Evolutionary conservation across 2,797 vertebrate genomes (phyloP).

Genomic region (Columba guinea): DNA sequence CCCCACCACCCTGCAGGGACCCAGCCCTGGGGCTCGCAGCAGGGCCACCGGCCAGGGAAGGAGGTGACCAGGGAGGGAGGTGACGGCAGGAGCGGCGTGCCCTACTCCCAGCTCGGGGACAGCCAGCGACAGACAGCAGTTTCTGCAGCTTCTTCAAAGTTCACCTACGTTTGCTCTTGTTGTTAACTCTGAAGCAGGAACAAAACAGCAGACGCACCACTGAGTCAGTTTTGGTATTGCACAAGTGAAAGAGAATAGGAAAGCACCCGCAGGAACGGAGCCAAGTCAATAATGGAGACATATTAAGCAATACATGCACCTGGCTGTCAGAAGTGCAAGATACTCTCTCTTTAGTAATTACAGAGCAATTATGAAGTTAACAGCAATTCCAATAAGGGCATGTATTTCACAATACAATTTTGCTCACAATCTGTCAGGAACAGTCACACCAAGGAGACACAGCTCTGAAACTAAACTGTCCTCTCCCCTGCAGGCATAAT

Average conservation of each 20-base stretch:
- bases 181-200: not conserved
- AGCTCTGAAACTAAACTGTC: constrained; percentile 45
- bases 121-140: not conserved
- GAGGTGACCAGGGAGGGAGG: not conserved
- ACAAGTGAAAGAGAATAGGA: constrained; percentile 58
- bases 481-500: constrained; percentile 43
- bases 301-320: constrained; percentile 68
- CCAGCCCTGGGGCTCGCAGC: not conserved
- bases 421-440: constrained; percentile 38
- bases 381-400: constrained; percentile 54
- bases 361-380: constrained; percentile 67
- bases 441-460: constrained; percentile 36
- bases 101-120: not conserved
- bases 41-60: not conserved
- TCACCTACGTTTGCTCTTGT: constrained; percentile 29
- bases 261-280: constrained; percentile 45
- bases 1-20: not conserved
- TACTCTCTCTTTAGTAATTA: constrained; percentile 69
- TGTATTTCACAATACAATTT: constrained; percentile 57
- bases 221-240: constrained; percentile 64
- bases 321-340: constrained; percentile 62
- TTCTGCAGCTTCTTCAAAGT: not conserved
- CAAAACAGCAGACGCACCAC: not conserved
- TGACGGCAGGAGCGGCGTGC: fast-evolving
- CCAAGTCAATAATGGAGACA: constrained; percentile 64